Conservation (phyloP, 2,797 vertebrate genomes). For the Rallus crepitans region DNA sequence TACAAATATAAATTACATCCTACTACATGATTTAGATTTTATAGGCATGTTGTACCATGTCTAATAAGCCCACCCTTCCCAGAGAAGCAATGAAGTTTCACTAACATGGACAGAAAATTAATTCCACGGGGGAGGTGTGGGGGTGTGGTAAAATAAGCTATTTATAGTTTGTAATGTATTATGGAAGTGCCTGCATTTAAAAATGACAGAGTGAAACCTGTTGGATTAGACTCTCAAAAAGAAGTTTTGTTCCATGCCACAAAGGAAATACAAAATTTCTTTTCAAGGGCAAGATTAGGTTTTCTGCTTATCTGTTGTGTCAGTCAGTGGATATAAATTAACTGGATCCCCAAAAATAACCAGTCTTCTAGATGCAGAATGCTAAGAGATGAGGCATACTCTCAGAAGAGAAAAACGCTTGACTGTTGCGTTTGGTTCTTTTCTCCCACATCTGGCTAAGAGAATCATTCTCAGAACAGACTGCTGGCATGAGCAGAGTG, state of each 20-base stretch:
- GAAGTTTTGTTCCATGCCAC: neutral
- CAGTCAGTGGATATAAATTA: neutral
- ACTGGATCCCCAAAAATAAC: neutral
- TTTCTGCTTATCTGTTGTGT: neutral
- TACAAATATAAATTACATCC: neutral
- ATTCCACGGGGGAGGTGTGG: neutral
- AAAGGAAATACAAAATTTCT: neutral
- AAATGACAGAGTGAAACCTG: neutral
- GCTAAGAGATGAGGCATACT: neutral
- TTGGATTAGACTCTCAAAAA: neutral
- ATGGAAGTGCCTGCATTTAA: neutral
- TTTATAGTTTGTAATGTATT: neutral
- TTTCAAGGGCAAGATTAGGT: neutral
- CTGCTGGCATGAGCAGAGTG: neutral
- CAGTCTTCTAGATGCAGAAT: neutral
- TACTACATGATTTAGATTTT: neutral
- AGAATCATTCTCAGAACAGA: neutral
- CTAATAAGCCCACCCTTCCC: neutral
- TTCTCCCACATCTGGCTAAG: neutral
- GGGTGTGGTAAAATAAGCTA: rapidly evolving
- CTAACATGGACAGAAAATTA: neutral
- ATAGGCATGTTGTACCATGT: neutral
- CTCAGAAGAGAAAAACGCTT: neutral
- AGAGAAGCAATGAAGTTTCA: neutral
- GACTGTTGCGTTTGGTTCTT: neutral